A percentile compares a stretch with the other conserved stretches of the same genome.
Conservation (phyloP, 2,888 invertebrate species). For the Griposia aprilina region DNA sequence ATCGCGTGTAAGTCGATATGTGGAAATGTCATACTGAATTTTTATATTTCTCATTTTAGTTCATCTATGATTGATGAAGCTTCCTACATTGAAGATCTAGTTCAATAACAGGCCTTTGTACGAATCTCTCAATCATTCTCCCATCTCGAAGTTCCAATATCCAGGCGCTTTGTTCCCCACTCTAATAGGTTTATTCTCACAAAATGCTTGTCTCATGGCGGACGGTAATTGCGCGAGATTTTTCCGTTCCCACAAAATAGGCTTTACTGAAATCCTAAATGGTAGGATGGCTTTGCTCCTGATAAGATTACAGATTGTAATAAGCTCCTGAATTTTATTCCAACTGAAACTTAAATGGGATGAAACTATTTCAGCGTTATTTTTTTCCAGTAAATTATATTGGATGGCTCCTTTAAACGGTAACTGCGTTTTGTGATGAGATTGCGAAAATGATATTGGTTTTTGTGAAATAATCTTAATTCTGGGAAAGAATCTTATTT, state of each 20-base stretch:
- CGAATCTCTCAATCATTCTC: slow-evolving; percentile 34
- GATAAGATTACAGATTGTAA: slow-evolving; percentile 64
- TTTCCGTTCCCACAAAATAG: slow-evolving; percentile 57
- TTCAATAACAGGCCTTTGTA: slow-evolving; percentile 26
- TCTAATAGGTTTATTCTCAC: slow-evolving; percentile 62
- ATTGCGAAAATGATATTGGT: slow-evolving; percentile 45
- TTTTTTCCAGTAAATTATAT: slow-evolving; percentile 50
- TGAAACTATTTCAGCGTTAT: slow-evolving; percentile 47
- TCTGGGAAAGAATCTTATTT: slow-evolving; percentile 20
- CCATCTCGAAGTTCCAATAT: slow-evolving; percentile 44
- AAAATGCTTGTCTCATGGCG: slow-evolving; percentile 61
- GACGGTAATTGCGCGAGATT: slow-evolving; percentile 61
- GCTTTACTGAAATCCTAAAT: slow-evolving; percentile 65
- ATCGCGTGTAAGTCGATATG: not conserved
- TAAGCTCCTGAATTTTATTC: slow-evolving; percentile 58
- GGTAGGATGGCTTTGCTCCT: slow-evolving; percentile 55
- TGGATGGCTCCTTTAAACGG: slow-evolving; percentile 39
- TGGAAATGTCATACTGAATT: not conserved
- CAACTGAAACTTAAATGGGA: slow-evolving; percentile 59
- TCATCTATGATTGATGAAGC: slow-evolving; percentile 1
- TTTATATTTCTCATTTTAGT: not conserved
- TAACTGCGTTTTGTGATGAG: slow-evolving; percentile 33
- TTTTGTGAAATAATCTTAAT: slow-evolving; percentile 32
- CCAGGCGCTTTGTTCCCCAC: slow-evolving; percentile 39
- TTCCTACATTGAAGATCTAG: not conserved